Conservation (phyloP, 1,140 invertebrate genomes). For the Ditylenchus dipsaci region DNA sequence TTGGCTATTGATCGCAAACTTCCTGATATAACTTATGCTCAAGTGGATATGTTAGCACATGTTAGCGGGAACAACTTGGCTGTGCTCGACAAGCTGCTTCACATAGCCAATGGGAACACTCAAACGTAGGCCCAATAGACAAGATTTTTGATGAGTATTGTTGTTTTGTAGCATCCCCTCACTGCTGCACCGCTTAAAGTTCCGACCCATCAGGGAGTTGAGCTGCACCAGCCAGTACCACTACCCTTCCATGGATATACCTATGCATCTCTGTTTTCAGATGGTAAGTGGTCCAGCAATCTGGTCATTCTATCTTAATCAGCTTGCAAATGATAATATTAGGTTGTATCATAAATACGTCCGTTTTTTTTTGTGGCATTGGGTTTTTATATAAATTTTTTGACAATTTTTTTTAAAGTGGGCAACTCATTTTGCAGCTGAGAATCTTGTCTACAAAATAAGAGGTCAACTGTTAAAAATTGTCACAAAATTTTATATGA, state of each 20-base stretch:
- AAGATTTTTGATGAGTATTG: too few species aligned
- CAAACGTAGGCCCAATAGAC: slow-evolving; percentile 8
- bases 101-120: not conserved
- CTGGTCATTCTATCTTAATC: too few species aligned
- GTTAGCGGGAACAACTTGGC: slow-evolving; percentile 6
- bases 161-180: too few species aligned
- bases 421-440: too few species aligned
- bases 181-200: slow-evolving; percentile 10
- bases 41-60: not conserved
- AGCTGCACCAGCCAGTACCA: not conserved
- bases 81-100: slow-evolving; percentile 9
- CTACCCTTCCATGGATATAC: slow-evolving; percentile 1
- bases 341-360: too few species aligned
- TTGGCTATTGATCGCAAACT: not conserved
- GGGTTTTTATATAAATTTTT: too few species aligned
- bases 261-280: slow-evolving; percentile 8
- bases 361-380: too few species aligned
- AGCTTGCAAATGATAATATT: too few species aligned
- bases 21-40: not conserved
- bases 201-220: slow-evolving; percentile 1
- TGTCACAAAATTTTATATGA: too few species aligned
- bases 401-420: too few species aligned
- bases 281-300: not conserved
- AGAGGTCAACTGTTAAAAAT: too few species aligned
- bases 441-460: too few species aligned